These are phyloP conservation scores for Ispidina picta DNA, from an alignment of 2,797 vertebrate genomes.

Conservation along the genomic window DNA sequence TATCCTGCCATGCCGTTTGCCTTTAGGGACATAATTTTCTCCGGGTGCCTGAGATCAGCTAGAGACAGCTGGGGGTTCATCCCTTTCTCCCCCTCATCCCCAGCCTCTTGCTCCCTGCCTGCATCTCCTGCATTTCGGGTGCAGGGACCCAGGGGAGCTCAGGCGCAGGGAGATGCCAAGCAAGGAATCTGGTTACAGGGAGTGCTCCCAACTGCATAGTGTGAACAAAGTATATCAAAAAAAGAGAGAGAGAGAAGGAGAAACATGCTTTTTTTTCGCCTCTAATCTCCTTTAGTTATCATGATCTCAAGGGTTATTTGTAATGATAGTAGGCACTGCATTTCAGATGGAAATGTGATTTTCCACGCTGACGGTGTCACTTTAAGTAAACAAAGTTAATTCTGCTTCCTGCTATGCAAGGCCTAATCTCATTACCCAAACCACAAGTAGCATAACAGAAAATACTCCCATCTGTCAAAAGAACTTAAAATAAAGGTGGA, in stretches of 20 bases:
- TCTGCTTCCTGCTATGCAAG: constrained; percentile 79
- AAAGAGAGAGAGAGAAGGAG: not conserved
- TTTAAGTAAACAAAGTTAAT: constrained; percentile 80
- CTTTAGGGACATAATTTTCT: not conserved
- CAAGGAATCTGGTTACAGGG: not conserved
- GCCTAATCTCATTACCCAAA: constrained; percentile 79
- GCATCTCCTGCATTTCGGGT: not conserved
- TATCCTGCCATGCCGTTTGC: not conserved
- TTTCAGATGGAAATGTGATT: constrained; percentile 73
- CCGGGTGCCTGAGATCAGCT: not conserved
- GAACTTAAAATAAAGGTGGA: constrained; percentile 51
- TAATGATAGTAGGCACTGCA: constrained; percentile 54
- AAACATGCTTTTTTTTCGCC: not conserved
- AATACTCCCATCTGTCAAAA: constrained; percentile 64
- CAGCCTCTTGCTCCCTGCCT: not conserved
- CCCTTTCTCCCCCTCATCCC: not conserved
- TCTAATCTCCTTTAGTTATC: constrained; percentile 54
- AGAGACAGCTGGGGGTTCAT: not conserved
- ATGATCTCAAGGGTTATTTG: constrained; percentile 61
- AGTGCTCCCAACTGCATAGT: not conserved
- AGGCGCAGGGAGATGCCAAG: not conserved
- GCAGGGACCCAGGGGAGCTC: not conserved
- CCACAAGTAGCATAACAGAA: constrained; percentile 72
- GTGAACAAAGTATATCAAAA: not conserved
- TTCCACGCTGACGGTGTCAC: constrained; percentile 72